These are phyloP conservation scores for Anisognathus igniventris DNA, from an alignment of 2,797 vertebrate genomes.

Conservation along the genomic window DNA sequence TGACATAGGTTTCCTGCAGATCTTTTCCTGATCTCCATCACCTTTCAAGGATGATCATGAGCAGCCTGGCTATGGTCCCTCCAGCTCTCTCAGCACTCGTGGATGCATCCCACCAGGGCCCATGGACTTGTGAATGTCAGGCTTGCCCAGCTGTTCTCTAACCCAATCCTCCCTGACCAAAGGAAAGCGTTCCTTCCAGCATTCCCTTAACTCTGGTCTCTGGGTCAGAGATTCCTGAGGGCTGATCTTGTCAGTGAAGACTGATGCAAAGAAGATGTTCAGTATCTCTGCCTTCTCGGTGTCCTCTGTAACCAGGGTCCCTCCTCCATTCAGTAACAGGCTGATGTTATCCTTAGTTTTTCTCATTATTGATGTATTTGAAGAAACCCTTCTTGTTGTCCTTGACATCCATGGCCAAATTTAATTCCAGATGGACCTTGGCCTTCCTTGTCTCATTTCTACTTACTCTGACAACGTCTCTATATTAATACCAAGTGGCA, in stretches of 20 bases:
- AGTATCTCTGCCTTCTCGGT: neutral
- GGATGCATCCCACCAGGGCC: neutral
- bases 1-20: neutral
- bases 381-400: neutral
- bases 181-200: neutral
- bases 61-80: neutral
- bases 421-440: neutral
- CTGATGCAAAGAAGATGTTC: neutral
- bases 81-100: neutral
- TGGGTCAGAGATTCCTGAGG: neutral
- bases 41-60: neutral
- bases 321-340: neutral
- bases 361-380: neutral
- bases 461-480: neutral
- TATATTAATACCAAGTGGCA: neutral
- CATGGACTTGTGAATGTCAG: neutral
- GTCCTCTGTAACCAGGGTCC: neutral
- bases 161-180: neutral
- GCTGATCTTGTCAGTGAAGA: neutral
- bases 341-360: neutral
- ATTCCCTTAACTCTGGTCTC: neutral
- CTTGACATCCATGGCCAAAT: neutral
- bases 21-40: rapidly evolving
- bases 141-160: neutral
- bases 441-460: neutral